Evolutionary conservation across 2,888 invertebrate species (phyloP).

Genomic region (Andrena flavipes): DNA sequence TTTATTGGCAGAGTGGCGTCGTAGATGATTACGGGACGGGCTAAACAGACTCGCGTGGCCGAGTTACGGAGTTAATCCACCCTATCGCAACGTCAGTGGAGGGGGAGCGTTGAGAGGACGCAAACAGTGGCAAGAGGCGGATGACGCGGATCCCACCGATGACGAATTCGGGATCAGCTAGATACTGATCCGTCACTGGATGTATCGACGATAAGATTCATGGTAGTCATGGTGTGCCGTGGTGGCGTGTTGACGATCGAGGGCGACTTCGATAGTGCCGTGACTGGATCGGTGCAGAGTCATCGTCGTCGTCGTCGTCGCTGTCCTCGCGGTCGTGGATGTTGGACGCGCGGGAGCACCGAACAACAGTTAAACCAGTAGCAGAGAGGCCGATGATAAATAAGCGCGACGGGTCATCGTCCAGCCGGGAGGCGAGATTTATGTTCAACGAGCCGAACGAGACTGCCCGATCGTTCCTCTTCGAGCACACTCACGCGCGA

Average conservation of each 20-base stretch:
- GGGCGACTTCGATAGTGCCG: too few species aligned
- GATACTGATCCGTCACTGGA: background rate
- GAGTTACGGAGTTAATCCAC: conserved; percentile 1
- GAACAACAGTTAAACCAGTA: conserved; percentile 63
- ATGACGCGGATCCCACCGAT: conserved; percentile 7
- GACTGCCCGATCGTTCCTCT: conserved; percentile 62
- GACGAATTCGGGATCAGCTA: conserved; percentile 13
- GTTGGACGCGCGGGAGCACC: conserved; percentile 36
- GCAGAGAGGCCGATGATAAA: conserved; percentile 72
- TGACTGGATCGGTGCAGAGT: background rate
- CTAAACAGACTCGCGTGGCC: background rate
- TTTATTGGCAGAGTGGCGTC: background rate
- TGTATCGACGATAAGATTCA: conserved; percentile 3
- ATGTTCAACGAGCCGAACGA: conserved; percentile 77
- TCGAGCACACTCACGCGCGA: conserved; percentile 47
- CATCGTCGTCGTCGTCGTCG: background rate
- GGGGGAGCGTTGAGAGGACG: background rate
- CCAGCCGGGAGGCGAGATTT: conserved; percentile 78
- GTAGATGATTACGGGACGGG: conserved; percentile 7
- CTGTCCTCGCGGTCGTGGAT: background rate
- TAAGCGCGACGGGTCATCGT: conserved; percentile 80
- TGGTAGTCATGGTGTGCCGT: background rate
- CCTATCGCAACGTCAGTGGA: background rate
- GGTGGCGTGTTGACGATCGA: too few species aligned
- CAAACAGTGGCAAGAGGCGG: background rate